phyloP scores from a whole-genome alignment of 2,888 invertebrate species.

The Polyploca ridens region DNA sequence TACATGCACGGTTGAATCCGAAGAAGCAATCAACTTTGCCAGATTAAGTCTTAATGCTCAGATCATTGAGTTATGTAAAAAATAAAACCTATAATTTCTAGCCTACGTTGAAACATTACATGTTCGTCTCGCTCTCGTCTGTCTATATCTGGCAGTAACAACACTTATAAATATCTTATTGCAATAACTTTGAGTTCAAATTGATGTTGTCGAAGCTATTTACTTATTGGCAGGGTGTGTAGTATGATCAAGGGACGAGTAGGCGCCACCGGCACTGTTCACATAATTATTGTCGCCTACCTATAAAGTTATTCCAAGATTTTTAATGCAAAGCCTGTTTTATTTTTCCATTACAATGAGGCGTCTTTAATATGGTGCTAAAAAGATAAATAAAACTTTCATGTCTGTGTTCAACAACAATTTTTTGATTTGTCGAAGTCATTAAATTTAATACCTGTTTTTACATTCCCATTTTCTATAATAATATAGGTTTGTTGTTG shows the following conservation, averaged over 20 bases:
- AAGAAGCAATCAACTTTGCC: slow-evolving; percentile 11
- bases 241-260: slow-evolving; percentile 23
- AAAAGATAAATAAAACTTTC: slow-evolving; percentile 43
- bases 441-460: background rate
- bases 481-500: background rate
- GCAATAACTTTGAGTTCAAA: slow-evolving; percentile 8
- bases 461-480: background rate
- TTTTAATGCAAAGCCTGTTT: slow-evolving; percentile 50
- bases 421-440: background rate
- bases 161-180: slow-evolving; percentile 3
- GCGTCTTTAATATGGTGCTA: slow-evolving; percentile 31
- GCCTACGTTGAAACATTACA: background rate
- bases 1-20: background rate
- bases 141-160: background rate
- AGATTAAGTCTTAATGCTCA: slow-evolving; percentile 6
- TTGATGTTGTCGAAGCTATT: slow-evolving; percentile 10
- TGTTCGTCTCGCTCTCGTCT: slow-evolving; percentile 1
- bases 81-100: slow-evolving; percentile 1
- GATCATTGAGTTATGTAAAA: slow-evolving; percentile 2
- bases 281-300: slow-evolving; percentile 40
- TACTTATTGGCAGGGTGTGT: slow-evolving; percentile 31
- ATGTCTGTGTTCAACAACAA: slow-evolving; percentile 26
- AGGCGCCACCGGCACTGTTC: slow-evolving; percentile 29
- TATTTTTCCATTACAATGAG: slow-evolving; percentile 54
- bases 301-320: slow-evolving; percentile 52